Base-by-base conservation (phyloP, 2,113 vertebrate species). In the Hippocampus abdominalis region DNA sequence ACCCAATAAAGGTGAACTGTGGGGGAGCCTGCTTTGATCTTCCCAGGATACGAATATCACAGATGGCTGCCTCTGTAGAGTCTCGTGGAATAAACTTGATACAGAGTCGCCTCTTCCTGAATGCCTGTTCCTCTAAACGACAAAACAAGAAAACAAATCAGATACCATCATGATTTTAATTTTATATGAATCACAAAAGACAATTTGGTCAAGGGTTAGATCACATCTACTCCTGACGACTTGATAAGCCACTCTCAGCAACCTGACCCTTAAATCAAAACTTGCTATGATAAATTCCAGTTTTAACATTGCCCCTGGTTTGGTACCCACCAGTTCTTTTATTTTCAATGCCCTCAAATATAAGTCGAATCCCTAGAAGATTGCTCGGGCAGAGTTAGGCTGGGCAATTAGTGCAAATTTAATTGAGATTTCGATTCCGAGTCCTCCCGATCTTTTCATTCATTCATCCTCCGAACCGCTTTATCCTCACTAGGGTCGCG, bases 51-150 rank as follows among this genome's bases (percentile, higher is more conserved):
- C 96, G 94, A 73, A 99, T 94, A 82, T 99, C 97, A 62, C 96
- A 98, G 80, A 99, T 97, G 0, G 97, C 97, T 2, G 96, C 97
- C 86, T 99, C 97, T 0, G 97, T 99, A 21, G 97, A 99, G 78
- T 99, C 97, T 65, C 97, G 92, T 0, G 97, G 97, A 85, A 99
- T 99, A 75, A 99, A 98, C 76, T 99, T 99, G 81, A 99, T 98
- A 78, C 97, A 99, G 46, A 99, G 90, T 48, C 97, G 93, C 85
- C 96, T 96, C 90, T 98, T 99, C 71, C 96, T 92, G 84, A 99
- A 98, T 69, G 94, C 97, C 68, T 91, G 87, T 83, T 99, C 97
- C 90, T 99, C 97, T 99, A 92, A 64, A 89, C 2, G 56, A 69
- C 9, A 49, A 5, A 23, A 48, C 20, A 62, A 21, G 40, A 11